Percentiles rank a stretch among this genome's conserved stretches.
These are phyloP conservation scores for Drosophila tropicalis DNA, from an alignment of 1,140 invertebrate species.

Conservation along the genomic window DNA sequence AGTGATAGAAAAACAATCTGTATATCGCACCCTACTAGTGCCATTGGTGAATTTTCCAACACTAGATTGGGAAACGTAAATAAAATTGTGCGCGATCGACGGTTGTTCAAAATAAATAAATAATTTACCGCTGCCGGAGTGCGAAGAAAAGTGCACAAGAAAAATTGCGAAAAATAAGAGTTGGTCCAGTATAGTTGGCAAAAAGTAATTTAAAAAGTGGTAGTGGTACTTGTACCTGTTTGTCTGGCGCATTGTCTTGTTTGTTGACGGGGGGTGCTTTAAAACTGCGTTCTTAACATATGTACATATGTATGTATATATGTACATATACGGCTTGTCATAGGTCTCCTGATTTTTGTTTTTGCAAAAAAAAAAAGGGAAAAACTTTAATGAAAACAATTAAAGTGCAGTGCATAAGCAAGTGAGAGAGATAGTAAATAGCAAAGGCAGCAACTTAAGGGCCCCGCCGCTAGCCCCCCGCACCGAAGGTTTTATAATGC, in stretches of 20 bases:
- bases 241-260: neutral
- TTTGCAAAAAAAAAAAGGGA: neutral
- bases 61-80: too few species aligned
- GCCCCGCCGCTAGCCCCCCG: neutral
- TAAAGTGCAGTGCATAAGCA: conserved; percentile 21
- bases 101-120: conserved; percentile 10
- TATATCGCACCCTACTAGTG: too few species aligned
- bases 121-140: neutral
- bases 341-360: conserved; percentile 31
- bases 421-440: neutral
- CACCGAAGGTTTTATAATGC: conserved; percentile 28
- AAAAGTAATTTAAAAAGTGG: conserved; percentile 1
- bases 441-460: conserved; percentile 9
- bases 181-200: neutral
- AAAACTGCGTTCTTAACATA: conserved; percentile 38
- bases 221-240: neutral
- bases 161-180: neutral
- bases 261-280: neutral
- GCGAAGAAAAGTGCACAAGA: neutral
- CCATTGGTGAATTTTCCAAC: too few species aligned
- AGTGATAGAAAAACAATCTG: too few species aligned
- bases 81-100: conserved; percentile 5
- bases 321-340: conserved; percentile 17
- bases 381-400: conserved; percentile 5
- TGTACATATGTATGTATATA: conserved; percentile 27